These are phyloP conservation scores for Paraescarpia echinospica DNA, from an alignment of 1,140 invertebrate species.

Conservation along the genomic window DNA sequence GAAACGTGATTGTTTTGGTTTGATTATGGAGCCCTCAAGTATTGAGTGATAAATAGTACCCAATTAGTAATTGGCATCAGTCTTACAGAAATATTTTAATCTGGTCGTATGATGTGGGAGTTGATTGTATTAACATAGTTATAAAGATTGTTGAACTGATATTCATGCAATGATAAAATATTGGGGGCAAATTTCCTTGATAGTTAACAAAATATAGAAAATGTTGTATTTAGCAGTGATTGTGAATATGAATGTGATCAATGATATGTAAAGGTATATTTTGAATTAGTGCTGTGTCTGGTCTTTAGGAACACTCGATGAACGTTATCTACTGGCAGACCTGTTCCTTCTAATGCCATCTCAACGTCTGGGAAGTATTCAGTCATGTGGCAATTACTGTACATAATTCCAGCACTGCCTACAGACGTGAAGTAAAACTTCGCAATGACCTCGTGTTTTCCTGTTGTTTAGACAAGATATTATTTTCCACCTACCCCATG, in stretches of 20 bases:
- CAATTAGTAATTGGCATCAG: conserved; percentile 6
- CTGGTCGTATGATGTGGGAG: no score
- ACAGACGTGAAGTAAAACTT: no score
- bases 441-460: not conserved
- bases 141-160: no score
- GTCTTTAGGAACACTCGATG: not conserved
- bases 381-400: not conserved
- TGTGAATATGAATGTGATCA: not conserved
- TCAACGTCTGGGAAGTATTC: not conserved
- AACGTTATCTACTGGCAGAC: not conserved
- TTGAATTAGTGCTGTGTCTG: not conserved
- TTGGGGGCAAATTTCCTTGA: no score
- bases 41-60: no score
- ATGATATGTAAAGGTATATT: not conserved
- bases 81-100: not conserved
- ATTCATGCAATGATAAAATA: no score
- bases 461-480: not conserved
- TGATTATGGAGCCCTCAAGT: no score
- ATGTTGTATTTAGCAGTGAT: not conserved
- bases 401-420: not conserved
- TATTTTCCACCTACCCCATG: not conserved
- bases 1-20: no score
- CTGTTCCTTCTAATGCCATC: not conserved
- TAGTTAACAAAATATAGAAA: not conserved
- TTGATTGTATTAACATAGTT: no score